A percentile compares a stretch with the other conserved stretches of the same genome.
Conservation (phyloP, 1,140 invertebrate species). For the Drosophila pallidifrons region DNA sequence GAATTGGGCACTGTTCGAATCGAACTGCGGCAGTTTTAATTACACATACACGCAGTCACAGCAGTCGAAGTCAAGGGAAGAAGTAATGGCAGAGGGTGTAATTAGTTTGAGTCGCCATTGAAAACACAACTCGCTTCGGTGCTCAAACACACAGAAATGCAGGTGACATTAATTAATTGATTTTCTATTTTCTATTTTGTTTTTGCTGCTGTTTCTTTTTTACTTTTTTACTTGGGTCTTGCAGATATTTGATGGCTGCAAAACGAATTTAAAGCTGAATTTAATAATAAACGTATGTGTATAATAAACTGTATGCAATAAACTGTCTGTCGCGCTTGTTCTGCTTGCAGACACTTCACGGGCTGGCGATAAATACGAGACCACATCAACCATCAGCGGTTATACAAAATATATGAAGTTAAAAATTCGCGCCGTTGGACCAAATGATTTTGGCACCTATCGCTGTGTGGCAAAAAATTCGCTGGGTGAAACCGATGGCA, state of each 20-base stretch:
- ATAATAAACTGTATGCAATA: slow-evolving; percentile 8
- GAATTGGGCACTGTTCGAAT: slow-evolving; percentile 48
- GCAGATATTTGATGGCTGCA: slow-evolving; percentile 16
- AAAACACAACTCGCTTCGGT: slow-evolving; percentile 62
- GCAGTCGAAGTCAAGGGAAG: not conserved
- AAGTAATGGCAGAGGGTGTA: slow-evolving; percentile 25
- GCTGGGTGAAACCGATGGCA: slow-evolving; percentile 95
- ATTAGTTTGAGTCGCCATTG: slow-evolving; percentile 75
- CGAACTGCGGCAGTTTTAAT: slow-evolving; percentile 78
- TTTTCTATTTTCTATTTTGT: slow-evolving; percentile 47
- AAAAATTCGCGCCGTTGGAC: slow-evolving; percentile 92
- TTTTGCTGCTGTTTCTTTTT: not conserved
- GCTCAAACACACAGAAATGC: slow-evolving; percentile 46
- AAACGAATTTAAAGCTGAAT: slow-evolving; percentile 35
- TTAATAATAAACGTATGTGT: slow-evolving; percentile 4
- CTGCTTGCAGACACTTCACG: slow-evolving; percentile 75
- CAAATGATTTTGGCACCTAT: slow-evolving; percentile 94
- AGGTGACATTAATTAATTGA: slow-evolving; percentile 83
- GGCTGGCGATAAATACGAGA: slow-evolving; percentile 94
- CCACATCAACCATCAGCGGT: slow-evolving; percentile 90
- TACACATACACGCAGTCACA: slow-evolving; percentile 61
- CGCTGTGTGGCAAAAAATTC: slow-evolving; percentile 98
- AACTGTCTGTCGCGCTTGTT: slow-evolving; percentile 32
- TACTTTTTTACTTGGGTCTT: slow-evolving; percentile 4
- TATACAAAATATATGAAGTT: slow-evolving; percentile 96